Conservation (phyloP, 2,113 vertebrate species). For the Rhagologus leucostigma region DNA sequence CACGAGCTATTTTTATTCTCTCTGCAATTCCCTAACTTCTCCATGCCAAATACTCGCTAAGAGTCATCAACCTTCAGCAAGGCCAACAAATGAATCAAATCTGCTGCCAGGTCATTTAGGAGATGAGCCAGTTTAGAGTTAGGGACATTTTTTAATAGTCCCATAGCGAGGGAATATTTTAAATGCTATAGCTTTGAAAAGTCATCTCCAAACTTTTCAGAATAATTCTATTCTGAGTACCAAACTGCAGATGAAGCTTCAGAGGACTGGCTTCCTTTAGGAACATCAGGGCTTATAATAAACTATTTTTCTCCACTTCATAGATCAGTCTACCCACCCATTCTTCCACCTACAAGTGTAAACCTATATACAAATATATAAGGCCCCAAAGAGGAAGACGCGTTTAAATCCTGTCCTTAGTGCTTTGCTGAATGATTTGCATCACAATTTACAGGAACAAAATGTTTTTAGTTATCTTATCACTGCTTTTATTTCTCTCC, state of each 20-base stretch:
- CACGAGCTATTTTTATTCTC: slow-evolving; percentile 27
- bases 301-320: slow-evolving; percentile 28
- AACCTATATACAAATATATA: neutral
- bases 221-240: neutral
- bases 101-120: slow-evolving; percentile 31
- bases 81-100: slow-evolving; percentile 45
- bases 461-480: neutral
- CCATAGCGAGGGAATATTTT: neutral
- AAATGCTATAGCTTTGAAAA: slow-evolving; percentile 25
- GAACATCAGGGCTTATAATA: slow-evolving; percentile 34
- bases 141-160: neutral
- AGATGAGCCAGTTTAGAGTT: slow-evolving; percentile 4
- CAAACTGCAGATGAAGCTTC: slow-evolving; percentile 3
- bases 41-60: slow-evolving; percentile 20
- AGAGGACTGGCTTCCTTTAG: neutral
- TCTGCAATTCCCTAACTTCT: neutral
- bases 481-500: neutral
- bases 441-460: neutral
- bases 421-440: neutral
- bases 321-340: slow-evolving; percentile 25
- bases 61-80: slow-evolving; percentile 49
- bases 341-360: neutral
- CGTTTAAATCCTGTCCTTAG: neutral
- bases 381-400: neutral
- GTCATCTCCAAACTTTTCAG: neutral